A percentile compares a stretch with the other conserved stretches of the same genome.
These are phyloP conservation scores for Calypte anna DNA, from an alignment of 2,113 vertebrate genomes.

Conservation along the genomic window DNA sequence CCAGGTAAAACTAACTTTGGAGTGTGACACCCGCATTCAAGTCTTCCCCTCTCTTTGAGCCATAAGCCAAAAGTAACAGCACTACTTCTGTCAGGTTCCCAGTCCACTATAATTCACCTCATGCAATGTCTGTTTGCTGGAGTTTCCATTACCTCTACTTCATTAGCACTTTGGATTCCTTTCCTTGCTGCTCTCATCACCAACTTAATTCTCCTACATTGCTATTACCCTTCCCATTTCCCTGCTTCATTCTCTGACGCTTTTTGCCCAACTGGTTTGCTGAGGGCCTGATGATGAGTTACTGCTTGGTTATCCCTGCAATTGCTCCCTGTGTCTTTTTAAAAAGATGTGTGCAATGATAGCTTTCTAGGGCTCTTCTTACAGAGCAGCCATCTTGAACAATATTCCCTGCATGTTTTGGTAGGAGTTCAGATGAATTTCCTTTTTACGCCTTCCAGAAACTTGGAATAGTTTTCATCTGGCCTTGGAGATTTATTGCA, in stretches of 20 bases:
- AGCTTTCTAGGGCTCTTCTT: not conserved
- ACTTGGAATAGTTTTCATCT: not conserved
- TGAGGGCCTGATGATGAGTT: not conserved
- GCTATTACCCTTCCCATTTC: not conserved
- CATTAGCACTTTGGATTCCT: not conserved
- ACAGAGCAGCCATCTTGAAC: not conserved
- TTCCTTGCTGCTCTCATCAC: not conserved
- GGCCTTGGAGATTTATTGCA: not conserved
- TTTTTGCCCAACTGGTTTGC: not conserved
- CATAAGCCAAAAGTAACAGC: not conserved
- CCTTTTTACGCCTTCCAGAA: constrained; percentile 2
- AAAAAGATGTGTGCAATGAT: not conserved
- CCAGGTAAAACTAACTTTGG: not conserved
- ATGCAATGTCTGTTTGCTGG: not conserved
- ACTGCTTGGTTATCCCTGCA: not conserved
- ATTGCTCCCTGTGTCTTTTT: not conserved
- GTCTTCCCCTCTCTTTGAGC: not conserved
- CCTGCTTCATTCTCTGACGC: not conserved
- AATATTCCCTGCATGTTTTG: constrained; percentile 1
- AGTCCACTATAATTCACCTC: accelerated
- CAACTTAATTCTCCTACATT: not conserved
- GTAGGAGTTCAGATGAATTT: not conserved
- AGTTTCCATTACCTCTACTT: not conserved
- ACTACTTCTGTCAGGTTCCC: not conserved
- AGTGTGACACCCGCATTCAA: not conserved